Base-by-base conservation (phyloP, 2,113 vertebrate genomes). In the Fukomys damarensis region DNA sequence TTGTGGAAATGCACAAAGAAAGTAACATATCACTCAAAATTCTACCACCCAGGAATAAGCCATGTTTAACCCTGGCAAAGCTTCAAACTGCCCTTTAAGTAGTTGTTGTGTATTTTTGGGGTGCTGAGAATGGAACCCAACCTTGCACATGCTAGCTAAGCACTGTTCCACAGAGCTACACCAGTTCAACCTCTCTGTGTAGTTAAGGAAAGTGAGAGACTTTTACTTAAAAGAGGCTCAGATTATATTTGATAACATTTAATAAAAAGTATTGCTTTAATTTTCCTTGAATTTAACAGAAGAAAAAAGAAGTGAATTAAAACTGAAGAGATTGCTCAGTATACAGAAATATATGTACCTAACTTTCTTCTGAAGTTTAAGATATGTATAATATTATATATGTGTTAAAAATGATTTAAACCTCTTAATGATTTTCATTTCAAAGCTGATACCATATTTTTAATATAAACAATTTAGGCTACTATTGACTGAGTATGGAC, bases 261-360 rank as follows among this genome's bases (percentile, higher is more conserved):
- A 70, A n/a, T 77, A 32, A 77, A 52, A 49, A 4, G 3, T n/a
- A 61, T 83, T 63, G 26, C 32, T 65, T 88, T 65, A 38, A 68
- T 20, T 32, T 81, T 80, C 17, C 52, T 96, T 80, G n/a, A 65
- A 81, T 76, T 59, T 90, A 87, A 38, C n/a, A 58, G 26, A 83
- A 82, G n/a, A 68, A 82, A 70, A 95, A 76, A 85, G 2, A 95
- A 85, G 35, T 74, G 41, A 81, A 84, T 77, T 66, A 79, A 93
- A 91, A 89, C 24, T 28, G 5, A 91, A 88, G 43, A 89, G 30
- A 54, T 88, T 76, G 38, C 8, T 30, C 43, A 91, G n/a, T 8
- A 95, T 24, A 58, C 26, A 95, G 72, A 68, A 91, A 87, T 61
- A 61, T 28, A 32, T 10, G 5, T 70, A 49, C 52, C 35, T 84